Evolutionary conservation across 2,888 invertebrate genomes (phyloP).

Genomic region (Epirrita christyi): DNA sequence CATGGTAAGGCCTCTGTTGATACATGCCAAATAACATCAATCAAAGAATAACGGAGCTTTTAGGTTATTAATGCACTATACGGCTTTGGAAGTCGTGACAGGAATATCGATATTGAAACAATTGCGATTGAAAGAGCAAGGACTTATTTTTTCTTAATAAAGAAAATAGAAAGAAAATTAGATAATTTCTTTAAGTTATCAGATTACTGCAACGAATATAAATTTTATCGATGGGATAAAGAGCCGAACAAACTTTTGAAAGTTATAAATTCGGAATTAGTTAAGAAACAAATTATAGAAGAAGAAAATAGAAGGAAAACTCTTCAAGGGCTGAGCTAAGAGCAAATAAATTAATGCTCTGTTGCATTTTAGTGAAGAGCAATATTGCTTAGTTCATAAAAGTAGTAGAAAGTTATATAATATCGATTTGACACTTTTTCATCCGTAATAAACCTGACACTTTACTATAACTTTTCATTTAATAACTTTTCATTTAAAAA

Average conservation of each 20-base stretch:
- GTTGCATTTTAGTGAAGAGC: conserved; percentile 3
- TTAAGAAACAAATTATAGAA: too few relatives aligned
- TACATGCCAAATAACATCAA: conserved; percentile 12
- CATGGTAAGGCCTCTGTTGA: too few relatives aligned
- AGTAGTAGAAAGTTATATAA: neutral
- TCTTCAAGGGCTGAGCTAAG: neutral
- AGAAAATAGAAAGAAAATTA: too few relatives aligned
- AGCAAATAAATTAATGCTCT: conserved; percentile 11
- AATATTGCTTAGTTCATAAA: conserved; percentile 7
- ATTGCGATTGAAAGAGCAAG: too few relatives aligned
- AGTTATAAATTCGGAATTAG: too few relatives aligned
- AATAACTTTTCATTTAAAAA: too few relatives aligned
- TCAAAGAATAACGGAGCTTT: neutral
- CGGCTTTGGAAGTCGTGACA: neutral
- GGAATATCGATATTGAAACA: too few relatives aligned
- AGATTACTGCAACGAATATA: neutral
- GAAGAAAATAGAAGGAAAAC: neutral
- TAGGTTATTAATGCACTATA: neutral
- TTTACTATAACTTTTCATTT: too few relatives aligned
- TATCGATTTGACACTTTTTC: conserved; percentile 13
- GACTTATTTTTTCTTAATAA: too few relatives aligned
- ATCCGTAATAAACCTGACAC: conserved; percentile 17
- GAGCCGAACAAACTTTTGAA: neutral
- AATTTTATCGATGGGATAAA: neutral
- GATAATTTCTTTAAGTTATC: too few relatives aligned